Evolutionary conservation across 2,888 invertebrate species (phyloP).

Genomic region (Caenorhabditis sp.): DNA sequence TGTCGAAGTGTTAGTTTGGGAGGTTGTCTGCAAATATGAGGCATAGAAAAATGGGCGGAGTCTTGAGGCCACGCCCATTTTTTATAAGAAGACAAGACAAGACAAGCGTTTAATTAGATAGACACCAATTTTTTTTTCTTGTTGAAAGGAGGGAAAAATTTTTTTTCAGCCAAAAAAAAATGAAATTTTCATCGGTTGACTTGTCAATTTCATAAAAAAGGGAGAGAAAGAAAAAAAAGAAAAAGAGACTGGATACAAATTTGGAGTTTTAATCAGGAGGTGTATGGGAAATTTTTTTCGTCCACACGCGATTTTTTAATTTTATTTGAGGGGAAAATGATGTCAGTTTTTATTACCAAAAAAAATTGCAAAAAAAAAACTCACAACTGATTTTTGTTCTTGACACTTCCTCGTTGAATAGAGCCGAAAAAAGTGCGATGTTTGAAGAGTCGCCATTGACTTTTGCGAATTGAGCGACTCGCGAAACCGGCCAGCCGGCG

Average conservation of each 20-base stretch:
- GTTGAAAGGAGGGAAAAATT: background rate
- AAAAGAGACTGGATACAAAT: too few relatives aligned
- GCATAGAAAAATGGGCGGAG: background rate
- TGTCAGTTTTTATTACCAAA: too few relatives aligned
- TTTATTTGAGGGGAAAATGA: too few relatives aligned
- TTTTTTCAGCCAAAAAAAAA: background rate
- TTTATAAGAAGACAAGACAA: background rate
- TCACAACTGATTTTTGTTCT: conserved; percentile 45
- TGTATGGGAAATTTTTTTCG: too few relatives aligned
- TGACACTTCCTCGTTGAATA: conserved; percentile 28
- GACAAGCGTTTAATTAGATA: conserved; percentile 1
- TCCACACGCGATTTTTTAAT: too few relatives aligned
- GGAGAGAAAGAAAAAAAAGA: conserved; percentile 20
- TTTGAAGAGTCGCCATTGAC: conserved; percentile 53
- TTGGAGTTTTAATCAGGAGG: too few relatives aligned
- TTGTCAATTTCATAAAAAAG: conserved; percentile 4
- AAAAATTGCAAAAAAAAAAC: too few relatives aligned
- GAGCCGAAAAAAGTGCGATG: conserved; percentile 54
- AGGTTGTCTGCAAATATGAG: conserved; percentile 42
- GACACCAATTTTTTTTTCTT: conserved; percentile 1
- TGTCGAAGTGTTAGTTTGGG: conserved; percentile 52
- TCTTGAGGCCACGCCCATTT: conserved; percentile 1
- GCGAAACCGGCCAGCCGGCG: conserved; percentile 38
- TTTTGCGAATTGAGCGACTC: conserved; percentile 49
- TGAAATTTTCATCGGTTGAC: background rate